phyloP scores from a whole-genome alignment of 2,113 vertebrate species.

The Alosa alosa region DNA sequence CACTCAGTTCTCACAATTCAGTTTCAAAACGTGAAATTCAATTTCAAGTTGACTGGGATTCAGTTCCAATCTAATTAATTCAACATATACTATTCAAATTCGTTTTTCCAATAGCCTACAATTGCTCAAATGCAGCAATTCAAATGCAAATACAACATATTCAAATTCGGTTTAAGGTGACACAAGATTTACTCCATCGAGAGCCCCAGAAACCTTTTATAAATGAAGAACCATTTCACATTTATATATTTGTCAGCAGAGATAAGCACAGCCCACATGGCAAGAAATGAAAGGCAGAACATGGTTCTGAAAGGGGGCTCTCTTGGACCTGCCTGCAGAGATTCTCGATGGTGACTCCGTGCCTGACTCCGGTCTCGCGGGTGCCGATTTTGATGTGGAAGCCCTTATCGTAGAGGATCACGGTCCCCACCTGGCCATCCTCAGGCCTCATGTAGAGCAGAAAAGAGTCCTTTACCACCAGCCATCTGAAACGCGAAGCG shows the following conservation, averaged over 20 bases:
- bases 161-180: too few relatives aligned
- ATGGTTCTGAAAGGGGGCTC: constrained; percentile 34
- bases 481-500: constrained; percentile 55
- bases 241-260: background rate
- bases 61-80: too few relatives aligned
- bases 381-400: constrained; percentile 65
- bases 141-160: too few relatives aligned
- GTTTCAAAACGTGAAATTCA: too few relatives aligned
- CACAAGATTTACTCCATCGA: too few relatives aligned
- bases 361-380: constrained; percentile 56
- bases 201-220: background rate
- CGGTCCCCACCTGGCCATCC: constrained; percentile 59
- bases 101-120: too few relatives aligned
- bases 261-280: background rate
- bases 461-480: constrained; percentile 66
- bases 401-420: constrained; percentile 67
- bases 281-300: constrained; percentile 45
- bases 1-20: too few relatives aligned
- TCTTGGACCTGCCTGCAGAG: constrained; percentile 53
- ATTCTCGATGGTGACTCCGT: constrained; percentile 55
- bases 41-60: too few relatives aligned
- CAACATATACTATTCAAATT: too few relatives aligned
- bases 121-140: too few relatives aligned
- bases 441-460: constrained; percentile 66
- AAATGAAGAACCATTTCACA: background rate